phyloP scores from a whole-genome alignment of 37 sponge, comb jelly and placozoan species.

The Lycopodina hypogea region DNA sequence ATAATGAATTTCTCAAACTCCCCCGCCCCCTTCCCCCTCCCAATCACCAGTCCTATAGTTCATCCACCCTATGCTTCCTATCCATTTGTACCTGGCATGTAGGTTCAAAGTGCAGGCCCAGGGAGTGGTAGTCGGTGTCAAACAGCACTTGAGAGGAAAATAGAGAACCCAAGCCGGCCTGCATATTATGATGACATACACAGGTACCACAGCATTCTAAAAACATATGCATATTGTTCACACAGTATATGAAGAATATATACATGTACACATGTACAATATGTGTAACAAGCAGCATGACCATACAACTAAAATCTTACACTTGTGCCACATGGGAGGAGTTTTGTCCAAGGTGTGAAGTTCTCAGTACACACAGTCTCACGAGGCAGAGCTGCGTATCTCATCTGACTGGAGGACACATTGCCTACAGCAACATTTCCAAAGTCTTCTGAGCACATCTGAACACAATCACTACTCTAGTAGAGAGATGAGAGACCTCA shows the following conservation, averaged over 20 bases:
- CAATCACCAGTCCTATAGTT: no score
- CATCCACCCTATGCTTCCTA: no score
- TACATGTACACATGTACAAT: no score
- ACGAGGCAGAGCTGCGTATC: constrained; percentile 84
- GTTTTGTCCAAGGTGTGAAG: constrained; percentile 95
- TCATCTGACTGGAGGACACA: constrained; percentile 43
- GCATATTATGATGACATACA: background rate
- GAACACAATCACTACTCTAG: background rate
- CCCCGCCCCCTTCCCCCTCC: no score
- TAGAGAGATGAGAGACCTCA: no score
- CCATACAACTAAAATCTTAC: constrained; percentile 51
- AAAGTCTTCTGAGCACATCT: background rate
- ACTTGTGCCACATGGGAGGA: constrained; percentile 85
- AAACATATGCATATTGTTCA: background rate
- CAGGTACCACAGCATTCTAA: no score
- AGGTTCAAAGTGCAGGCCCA: constrained; percentile 70
- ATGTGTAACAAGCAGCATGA: no score
- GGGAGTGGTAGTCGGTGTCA: constrained; percentile 86
- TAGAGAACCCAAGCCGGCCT: constrained; percentile 79
- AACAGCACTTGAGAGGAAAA: constrained; percentile 69
- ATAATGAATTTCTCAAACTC: no score
- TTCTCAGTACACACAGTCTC: constrained; percentile 98
- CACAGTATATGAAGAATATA: background rate
- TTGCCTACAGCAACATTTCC: no score
- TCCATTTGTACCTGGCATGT: constrained; percentile 53